Base-by-base conservation (phyloP, 2,113 vertebrate species). In the Oncorhynchus mykiss region DNA sequence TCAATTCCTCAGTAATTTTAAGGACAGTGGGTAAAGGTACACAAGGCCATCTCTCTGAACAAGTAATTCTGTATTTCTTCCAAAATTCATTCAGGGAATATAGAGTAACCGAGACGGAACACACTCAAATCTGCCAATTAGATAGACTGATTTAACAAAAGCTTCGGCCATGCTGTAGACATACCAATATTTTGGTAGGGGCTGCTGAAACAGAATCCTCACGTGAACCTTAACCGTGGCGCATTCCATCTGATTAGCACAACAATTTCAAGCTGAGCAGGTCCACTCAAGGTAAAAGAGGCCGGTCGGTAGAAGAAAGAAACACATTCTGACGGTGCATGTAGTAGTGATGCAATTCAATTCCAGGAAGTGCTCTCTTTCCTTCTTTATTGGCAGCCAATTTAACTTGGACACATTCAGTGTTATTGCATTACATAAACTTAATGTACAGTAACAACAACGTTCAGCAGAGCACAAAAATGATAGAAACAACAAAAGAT, bases 151-250 rank as follows among this genome's bases (percentile, higher is more conserved):
- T 27, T 27, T 27, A 27, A 27, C 27, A 27, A 27, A 27, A 27
- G 27, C 27, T 73, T 73, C 2, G 78, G 29, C 72, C 51, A 29
- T 9, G 59, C 67, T 74, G 25, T 29, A 14, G 65, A 27, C 65
- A 27, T 39, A 68, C 51, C 64, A 73, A 73, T 71, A 77, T 80
- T 77, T 76, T 16, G 75, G 68, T 67, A 79, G 82, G 22, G 18
- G 77, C 85, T 11, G 39, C 39, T 12, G 39, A 45, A 90, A 78
- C 71, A 5, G 80, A 83, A 89, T 83, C 87, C 85, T 87, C 34
- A 65, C 3, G 82, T 91, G 89, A 93, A 93, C 91, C 89, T 90
- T 91, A 89, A 82, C 87, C 87, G 66, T 51, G n/a, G 71, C 71
- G 82, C 87, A 91, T 91, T 92, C 89, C 83, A 73, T 74, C 80